Evolutionary conservation across 2,888 invertebrate species (phyloP).

Genomic region (Ormyrus labotus): DNA sequence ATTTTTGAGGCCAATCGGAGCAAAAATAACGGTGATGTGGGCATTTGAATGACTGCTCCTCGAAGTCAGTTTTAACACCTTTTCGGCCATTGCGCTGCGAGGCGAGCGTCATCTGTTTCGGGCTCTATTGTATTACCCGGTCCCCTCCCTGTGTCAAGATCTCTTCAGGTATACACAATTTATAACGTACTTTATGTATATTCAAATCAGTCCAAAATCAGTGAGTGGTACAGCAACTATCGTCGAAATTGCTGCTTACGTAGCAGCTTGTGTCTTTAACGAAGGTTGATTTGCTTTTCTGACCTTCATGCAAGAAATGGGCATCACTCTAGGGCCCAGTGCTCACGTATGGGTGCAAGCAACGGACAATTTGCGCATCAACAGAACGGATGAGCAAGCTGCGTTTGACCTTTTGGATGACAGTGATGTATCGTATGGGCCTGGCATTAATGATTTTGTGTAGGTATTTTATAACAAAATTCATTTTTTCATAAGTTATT

Average conservation of each 20-base stretch:
- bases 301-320: constrained; percentile 51
- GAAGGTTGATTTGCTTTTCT: constrained; percentile 53
- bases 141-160: no score
- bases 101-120: no score
- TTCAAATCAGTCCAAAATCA: constrained; percentile 53
- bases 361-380: constrained; percentile 46
- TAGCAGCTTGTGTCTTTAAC: constrained; percentile 54
- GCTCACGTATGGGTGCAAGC: constrained; percentile 41
- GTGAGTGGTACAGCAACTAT: constrained; percentile 46
- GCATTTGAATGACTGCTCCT: no score
- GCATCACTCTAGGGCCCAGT: constrained; percentile 40
- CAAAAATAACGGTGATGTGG: no score
- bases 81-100: no score
- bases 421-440: constrained; percentile 46
- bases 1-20: no score
- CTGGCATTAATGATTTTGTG: constrained; percentile 23
- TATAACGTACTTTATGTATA: no score
- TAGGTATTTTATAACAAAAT: constrained; percentile 21
- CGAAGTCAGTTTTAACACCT: no score
- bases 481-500: neutral
- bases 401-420: constrained; percentile 45
- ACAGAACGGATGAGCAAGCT: constrained; percentile 46
- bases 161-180: no score
- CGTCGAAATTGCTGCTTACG: constrained; percentile 57
- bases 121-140: no score